phyloP scores from a whole-genome alignment of 2,113 vertebrate genomes.

The Coryphaenoides rupestris region DNA sequence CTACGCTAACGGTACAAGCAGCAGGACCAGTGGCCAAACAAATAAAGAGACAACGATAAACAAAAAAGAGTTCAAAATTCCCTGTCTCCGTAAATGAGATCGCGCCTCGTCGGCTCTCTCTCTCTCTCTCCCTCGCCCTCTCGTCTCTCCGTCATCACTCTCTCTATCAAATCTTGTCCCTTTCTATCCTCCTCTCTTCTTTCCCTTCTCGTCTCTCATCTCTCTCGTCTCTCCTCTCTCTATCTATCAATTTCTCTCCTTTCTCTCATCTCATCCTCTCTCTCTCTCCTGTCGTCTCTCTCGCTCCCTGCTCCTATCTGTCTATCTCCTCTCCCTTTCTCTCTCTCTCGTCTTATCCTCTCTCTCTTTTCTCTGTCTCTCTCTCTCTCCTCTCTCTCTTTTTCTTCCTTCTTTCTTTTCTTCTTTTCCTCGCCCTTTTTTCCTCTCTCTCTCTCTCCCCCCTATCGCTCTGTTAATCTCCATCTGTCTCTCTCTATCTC shows the following conservation, averaged over 20 bases:
- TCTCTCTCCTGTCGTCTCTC: neutral
- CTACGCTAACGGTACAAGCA: conserved; percentile 63
- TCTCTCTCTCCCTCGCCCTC: conserved; percentile 1
- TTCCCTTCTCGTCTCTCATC: no score
- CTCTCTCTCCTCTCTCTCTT: no score
- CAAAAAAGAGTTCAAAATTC: conserved; percentile 20
- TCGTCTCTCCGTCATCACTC: conserved; percentile 14
- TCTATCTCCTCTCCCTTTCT: conserved; percentile 16
- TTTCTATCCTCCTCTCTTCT: no score
- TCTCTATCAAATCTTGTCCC: conserved; percentile 1
- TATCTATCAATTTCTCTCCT: conserved; percentile 6
- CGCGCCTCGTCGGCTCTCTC: conserved; percentile 21
- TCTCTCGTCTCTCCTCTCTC: no score
- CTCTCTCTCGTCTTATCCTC: neutral
- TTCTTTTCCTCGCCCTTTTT: conserved; percentile 19
- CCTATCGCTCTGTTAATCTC: neutral
- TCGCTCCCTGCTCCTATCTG: neutral
- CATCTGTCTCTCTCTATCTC: conserved; percentile 16
- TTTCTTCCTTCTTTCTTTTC: no score
- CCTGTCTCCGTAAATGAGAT: conserved; percentile 40
- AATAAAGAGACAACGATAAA: conserved; percentile 54
- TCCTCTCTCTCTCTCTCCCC: neutral
- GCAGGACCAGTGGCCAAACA: conserved; percentile 48
- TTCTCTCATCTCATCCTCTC: neutral
- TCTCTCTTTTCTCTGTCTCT: no score